Evolutionary conservation across 2,113 vertebrate genomes (phyloP).

Genomic region (Cyanoramphus novaezelandiae): DNA sequence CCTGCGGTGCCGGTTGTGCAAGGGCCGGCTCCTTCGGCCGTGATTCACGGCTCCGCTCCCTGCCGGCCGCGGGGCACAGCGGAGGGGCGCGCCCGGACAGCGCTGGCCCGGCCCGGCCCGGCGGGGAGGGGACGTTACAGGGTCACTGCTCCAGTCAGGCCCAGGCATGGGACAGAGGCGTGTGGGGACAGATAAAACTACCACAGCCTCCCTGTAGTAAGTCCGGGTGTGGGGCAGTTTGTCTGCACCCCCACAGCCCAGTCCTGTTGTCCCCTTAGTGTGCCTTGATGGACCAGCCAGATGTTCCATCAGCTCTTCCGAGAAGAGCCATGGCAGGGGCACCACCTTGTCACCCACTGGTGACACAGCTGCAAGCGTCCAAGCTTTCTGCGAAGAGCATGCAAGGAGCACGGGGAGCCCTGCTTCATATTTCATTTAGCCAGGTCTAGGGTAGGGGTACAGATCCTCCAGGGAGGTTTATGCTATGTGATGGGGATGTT

Average conservation of each 20-base stretch:
- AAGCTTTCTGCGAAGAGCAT: neutral
- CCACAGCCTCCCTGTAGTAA: fast-evolving
- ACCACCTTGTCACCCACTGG: neutral
- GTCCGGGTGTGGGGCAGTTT: neutral
- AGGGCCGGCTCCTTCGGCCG: neutral
- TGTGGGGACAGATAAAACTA: neutral
- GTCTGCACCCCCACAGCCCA: neutral
- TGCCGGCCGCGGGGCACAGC: neutral
- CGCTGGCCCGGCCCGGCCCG: neutral
- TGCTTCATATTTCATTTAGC: fast-evolving
- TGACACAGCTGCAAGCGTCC: neutral
- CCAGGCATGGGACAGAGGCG: neutral
- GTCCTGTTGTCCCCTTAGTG: neutral
- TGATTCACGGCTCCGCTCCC: constrained; percentile 20
- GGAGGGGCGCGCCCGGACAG: neutral
- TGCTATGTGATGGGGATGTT: neutral
- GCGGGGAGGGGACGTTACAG: neutral
- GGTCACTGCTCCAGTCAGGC: neutral
- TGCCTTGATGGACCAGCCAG: fast-evolving
- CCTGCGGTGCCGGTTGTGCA: constrained; percentile 4
- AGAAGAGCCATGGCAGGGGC: neutral
- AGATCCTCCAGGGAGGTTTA: neutral
- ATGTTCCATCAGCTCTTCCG: neutral
- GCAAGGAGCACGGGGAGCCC: neutral
- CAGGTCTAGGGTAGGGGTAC: neutral